phyloP scores from a whole-genome alignment of 1,140 invertebrate species.

The Scaptomyza graminum region DNA sequence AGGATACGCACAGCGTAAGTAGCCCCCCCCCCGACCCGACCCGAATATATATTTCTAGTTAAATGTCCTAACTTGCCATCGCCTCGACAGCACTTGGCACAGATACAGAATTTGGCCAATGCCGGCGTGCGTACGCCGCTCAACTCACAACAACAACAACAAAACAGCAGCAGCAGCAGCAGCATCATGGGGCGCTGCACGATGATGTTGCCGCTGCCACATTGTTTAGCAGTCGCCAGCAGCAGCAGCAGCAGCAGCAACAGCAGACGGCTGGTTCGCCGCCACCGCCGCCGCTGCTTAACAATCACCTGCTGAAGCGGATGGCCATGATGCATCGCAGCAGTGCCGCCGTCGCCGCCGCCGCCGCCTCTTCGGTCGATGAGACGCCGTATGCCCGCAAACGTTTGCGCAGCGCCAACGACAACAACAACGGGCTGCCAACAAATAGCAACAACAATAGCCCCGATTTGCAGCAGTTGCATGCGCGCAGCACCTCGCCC shows the following conservation, averaged over 20 bases:
- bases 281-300: slow-evolving; percentile 74
- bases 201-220: slow-evolving; percentile 85
- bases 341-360: slow-evolving; percentile 84
- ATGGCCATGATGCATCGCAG: slow-evolving; percentile 87
- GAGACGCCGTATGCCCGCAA: slow-evolving; percentile 84
- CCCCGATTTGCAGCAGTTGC: slow-evolving; percentile 75
- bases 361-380: too few relatives aligned
- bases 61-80: too few relatives aligned
- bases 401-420: slow-evolving; percentile 82
- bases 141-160: too few relatives aligned
- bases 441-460: slow-evolving; percentile 87
- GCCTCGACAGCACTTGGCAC: slow-evolving; percentile 87
- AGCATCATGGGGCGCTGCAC: slow-evolving; percentile 84
- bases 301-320: slow-evolving; percentile 88
- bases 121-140: slow-evolving; percentile 68
- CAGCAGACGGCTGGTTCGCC: slow-evolving; percentile 84
- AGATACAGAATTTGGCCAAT: slow-evolving; percentile 86
- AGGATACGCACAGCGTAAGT: slow-evolving; percentile 88
- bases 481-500: slow-evolving; percentile 83
- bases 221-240: slow-evolving; percentile 84
- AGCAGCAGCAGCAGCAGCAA: too few relatives aligned
- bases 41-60: too few relatives aligned
- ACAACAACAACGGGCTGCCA: slow-evolving; percentile 83
- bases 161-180: too few relatives aligned
- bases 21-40: too few relatives aligned